Conservation (phyloP, 2,888 invertebrate genomes). For the Melangyna quadrimaculata region DNA sequence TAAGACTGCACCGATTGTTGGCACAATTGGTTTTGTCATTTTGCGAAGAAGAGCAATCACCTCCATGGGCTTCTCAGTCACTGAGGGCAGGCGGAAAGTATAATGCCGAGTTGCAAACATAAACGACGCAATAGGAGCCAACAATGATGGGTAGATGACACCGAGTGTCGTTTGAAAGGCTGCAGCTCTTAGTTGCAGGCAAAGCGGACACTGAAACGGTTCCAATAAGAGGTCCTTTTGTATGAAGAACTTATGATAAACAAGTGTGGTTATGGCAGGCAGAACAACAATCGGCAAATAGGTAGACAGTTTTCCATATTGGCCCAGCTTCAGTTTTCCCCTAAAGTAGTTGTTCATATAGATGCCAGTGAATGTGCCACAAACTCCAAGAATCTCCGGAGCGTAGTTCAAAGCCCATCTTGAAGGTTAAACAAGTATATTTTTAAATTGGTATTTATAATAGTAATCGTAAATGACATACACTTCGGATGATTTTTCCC, state of each 20-base stretch:
- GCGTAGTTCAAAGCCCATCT: slow-evolving; percentile 84
- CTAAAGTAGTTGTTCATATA: slow-evolving; percentile 86
- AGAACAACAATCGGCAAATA: slow-evolving; percentile 84
- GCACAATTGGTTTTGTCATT: slow-evolving; percentile 83
- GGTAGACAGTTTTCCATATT: slow-evolving; percentile 84
- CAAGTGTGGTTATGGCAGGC: slow-evolving; percentile 83
- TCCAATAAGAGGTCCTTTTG: slow-evolving; percentile 83
- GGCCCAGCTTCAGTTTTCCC: slow-evolving; percentile 83
- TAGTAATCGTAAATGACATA: slow-evolving; percentile 79
- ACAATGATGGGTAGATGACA: slow-evolving; percentile 83
- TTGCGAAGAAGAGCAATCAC: slow-evolving; percentile 82
- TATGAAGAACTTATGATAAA: slow-evolving; percentile 84
- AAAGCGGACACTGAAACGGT: slow-evolving; percentile 84
- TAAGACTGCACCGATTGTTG: slow-evolving; percentile 81
- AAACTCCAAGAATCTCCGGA: slow-evolving; percentile 81
- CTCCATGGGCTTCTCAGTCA: slow-evolving; percentile 83
- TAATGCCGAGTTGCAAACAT: slow-evolving; percentile 84
- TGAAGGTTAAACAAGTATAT: slow-evolving; percentile 64
- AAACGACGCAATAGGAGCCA: slow-evolving; percentile 84
- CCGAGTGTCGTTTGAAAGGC: slow-evolving; percentile 83
- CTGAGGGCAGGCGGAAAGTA: slow-evolving; percentile 85
- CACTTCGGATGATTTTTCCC: slow-evolving; percentile 85
- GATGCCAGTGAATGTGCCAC: slow-evolving; percentile 83
- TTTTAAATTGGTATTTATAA: slow-evolving; percentile 42
- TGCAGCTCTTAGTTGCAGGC: slow-evolving; percentile 84